Evolutionary conservation across 2,888 invertebrate genomes (phyloP).

Genomic region (Drosophila picticornis): DNA sequence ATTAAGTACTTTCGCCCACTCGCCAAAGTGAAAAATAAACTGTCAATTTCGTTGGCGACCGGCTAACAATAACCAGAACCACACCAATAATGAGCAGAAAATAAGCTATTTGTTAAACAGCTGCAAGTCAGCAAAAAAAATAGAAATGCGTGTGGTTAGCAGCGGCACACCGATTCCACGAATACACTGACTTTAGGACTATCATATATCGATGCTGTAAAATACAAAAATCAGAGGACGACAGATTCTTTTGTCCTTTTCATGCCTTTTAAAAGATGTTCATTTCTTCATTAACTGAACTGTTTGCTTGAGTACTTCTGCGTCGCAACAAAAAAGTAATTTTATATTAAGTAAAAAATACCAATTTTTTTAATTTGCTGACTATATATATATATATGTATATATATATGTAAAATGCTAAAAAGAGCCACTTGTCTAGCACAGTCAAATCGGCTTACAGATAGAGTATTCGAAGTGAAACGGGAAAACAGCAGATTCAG

Average conservation of each 20-base stretch:
- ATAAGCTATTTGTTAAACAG: slow-evolving; percentile 81
- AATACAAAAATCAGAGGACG: background rate
- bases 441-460: background rate
- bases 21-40: slow-evolving; percentile 75
- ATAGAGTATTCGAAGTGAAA: slow-evolving; percentile 15
- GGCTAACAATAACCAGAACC: slow-evolving; percentile 71
- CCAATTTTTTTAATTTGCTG: background rate
- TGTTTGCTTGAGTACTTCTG: background rate
- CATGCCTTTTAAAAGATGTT: background rate
- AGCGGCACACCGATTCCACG: slow-evolving; percentile 1
- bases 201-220: background rate
- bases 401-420: no score
- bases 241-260: no score
- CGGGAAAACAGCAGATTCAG: slow-evolving; percentile 19
- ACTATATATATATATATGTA: background rate
- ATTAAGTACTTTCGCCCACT: slow-evolving; percentile 60
- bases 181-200: slow-evolving; percentile 18
- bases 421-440: background rate
- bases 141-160: slow-evolving; percentile 12
- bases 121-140: slow-evolving; percentile 71
- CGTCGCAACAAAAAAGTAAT: background rate
- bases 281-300: background rate
- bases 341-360: background rate
- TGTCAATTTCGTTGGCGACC: slow-evolving; percentile 74
- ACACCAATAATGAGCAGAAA: slow-evolving; percentile 49